Conservation (phyloP, 2,888 invertebrate genomes). For the Tridacna crocea region DNA sequence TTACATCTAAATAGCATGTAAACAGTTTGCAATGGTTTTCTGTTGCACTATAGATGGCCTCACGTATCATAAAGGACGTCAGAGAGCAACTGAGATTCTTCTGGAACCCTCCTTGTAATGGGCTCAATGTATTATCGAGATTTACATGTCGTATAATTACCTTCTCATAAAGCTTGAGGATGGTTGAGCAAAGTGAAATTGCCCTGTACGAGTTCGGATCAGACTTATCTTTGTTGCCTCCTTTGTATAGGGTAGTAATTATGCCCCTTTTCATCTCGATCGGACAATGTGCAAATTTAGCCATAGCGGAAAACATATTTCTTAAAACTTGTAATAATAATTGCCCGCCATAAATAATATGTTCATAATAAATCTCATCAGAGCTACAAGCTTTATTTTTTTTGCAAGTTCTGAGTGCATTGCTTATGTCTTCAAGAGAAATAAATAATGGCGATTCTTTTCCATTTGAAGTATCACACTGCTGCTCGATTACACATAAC, state of each 20-base stretch:
- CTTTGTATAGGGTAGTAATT: constrained; percentile 5
- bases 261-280: constrained; percentile 1
- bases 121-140: neutral
- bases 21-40: neutral
- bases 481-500: neutral
- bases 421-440: neutral
- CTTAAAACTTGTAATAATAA: neutral
- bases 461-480: neutral
- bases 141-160: neutral
- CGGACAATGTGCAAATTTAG: neutral
- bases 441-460: neutral
- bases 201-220: constrained; percentile 1
- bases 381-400: too few species aligned
- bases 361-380: neutral
- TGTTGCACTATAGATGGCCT: neutral
- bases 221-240: neutral
- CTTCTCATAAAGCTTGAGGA: neutral
- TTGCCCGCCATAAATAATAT: neutral
- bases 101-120: neutral
- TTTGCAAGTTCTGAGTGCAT: neutral
- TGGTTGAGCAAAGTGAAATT: neutral
- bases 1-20: constrained; percentile 6
- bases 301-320: neutral
- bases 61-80: constrained; percentile 6
- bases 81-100: neutral